phyloP scores from a whole-genome alignment of 2,888 invertebrate genomes.

The Napeogenes sylphis region DNA sequence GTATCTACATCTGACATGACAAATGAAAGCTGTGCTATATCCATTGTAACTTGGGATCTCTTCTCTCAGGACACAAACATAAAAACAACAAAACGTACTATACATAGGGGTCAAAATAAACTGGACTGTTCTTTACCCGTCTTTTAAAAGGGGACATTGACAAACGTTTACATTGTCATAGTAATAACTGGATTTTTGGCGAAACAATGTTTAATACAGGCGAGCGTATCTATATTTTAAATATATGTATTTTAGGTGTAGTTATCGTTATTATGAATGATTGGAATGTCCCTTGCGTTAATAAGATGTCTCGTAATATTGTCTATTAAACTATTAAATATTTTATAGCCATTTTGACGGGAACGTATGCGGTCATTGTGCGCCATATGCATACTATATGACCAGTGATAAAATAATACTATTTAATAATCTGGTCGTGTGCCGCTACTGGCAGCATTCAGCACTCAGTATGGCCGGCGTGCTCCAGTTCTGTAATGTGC shows the following conservation, averaged over 20 bases:
- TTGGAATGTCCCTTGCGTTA: conserved; percentile 20
- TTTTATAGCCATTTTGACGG: conserved; percentile 44
- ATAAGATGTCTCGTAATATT: conserved; percentile 24
- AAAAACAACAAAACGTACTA: conserved; percentile 14
- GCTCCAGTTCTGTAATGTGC: conserved; percentile 77
- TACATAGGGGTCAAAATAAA: conserved; percentile 34
- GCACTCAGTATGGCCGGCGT: conserved; percentile 72
- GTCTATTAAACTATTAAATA: conserved; percentile 33
- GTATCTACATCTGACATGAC: conserved; percentile 72
- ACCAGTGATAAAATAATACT: conserved; percentile 69
- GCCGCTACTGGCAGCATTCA: conserved; percentile 63
- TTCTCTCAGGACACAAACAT: conserved; percentile 14
- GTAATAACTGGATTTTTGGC: conserved; percentile 20
- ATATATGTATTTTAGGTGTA: no score
- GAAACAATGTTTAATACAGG: not conserved
- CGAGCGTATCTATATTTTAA: not conserved
- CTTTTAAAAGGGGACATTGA: conserved; percentile 56
- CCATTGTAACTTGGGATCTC: conserved; percentile 43
- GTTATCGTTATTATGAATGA: not conserved
- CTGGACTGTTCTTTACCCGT: conserved; percentile 45
- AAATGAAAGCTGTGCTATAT: conserved; percentile 53
- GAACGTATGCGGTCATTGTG: conserved; percentile 49
- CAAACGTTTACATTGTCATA: conserved; percentile 40
- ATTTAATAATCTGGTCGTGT: conserved; percentile 70
- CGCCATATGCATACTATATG: conserved; percentile 63